Base-by-base conservation (phyloP, 2,888 invertebrate species). In the Sericinus montela region DNA sequence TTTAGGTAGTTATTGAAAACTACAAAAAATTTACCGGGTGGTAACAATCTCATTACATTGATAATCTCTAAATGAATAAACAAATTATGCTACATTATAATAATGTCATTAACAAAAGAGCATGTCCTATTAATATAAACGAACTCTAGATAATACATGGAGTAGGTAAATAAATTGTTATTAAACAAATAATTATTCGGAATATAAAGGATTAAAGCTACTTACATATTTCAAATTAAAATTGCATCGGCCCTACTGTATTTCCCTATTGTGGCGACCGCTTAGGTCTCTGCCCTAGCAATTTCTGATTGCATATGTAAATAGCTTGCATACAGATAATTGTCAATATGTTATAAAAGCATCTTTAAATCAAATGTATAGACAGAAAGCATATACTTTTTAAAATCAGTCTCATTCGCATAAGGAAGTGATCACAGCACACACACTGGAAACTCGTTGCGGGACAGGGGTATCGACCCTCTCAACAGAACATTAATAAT, bases 321-420 rank as follows among this genome's bases (percentile, higher is more conserved):
- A 55, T 56, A 55, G 61, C 60, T 59, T 34, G 25, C n/a, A 44
- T 13, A 32, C 32, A n/a, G 35, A 44, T 13, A 6, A 29, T 9
- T 32, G 41, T 41, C 34, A 61, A 58, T 59, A 57, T 57, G 59
- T 57, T 63, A 69, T 59, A 69, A 70, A 74, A 75, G 73, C 74
- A 66, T 72, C 68, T 25, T 62, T 60, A 67, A 78, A 74, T 79
- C 73, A 71, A 70, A 65, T 69, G 67, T 78, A 78, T 72, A 76
- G 65, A 69, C 78, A 79, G 76, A 78, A 83, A 85, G 77, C 80
- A 73, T 75, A 83, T 80, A 80, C 79, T 81, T 65, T 61, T 78
- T 84, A 84, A 88, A 88, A 86, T 88, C 87, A 88, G 87, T 88
- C 87, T 88, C 87, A 86, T 87, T 85, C 85, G 81, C 87, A 87